Evolutionary conservation across 2,113 vertebrate genomes (phyloP).

Genomic region (Gulo gulo): DNA sequence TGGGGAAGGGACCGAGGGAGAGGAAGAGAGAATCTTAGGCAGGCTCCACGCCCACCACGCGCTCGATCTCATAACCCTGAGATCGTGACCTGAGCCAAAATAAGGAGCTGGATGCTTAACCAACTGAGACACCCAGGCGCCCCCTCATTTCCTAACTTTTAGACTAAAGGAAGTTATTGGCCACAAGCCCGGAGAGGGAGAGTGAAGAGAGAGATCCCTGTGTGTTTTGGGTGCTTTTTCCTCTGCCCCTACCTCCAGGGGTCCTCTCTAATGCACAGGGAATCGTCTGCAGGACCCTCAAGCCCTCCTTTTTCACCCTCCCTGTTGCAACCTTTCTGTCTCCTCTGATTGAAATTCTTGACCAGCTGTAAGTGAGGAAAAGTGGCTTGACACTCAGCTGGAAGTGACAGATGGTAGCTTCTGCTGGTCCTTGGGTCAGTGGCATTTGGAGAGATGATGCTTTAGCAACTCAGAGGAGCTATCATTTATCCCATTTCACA

Average conservation of each 20-base stretch:
- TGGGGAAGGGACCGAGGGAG: neutral
- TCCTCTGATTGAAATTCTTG: neutral
- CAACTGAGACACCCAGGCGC: neutral
- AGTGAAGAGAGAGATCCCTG: too few species aligned
- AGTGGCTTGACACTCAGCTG: neutral
- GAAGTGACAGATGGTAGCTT: neutral
- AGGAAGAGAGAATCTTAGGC: neutral
- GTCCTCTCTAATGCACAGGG: neutral
- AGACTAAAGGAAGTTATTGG: neutral
- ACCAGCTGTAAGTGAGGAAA: neutral
- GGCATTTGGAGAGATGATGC: neutral
- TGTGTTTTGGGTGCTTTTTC: too few species aligned
- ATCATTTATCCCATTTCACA: neutral
- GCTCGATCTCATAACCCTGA: neutral
- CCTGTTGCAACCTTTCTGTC: neutral
- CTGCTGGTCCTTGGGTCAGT: rapidly evolving
- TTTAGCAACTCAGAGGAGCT: neutral
- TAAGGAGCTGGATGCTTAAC: neutral
- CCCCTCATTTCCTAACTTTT: neutral
- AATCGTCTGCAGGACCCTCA: too few species aligned
- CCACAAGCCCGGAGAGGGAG: neutral
- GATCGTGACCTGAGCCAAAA: neutral
- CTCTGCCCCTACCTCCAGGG: neutral
- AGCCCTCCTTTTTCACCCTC: neutral
- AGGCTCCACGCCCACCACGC: neutral